A percentile compares a stretch with the other conserved stretches of the same genome.
phyloP scores from a whole-genome alignment of 2,888 invertebrate genomes.

The Clostera curtula region DNA sequence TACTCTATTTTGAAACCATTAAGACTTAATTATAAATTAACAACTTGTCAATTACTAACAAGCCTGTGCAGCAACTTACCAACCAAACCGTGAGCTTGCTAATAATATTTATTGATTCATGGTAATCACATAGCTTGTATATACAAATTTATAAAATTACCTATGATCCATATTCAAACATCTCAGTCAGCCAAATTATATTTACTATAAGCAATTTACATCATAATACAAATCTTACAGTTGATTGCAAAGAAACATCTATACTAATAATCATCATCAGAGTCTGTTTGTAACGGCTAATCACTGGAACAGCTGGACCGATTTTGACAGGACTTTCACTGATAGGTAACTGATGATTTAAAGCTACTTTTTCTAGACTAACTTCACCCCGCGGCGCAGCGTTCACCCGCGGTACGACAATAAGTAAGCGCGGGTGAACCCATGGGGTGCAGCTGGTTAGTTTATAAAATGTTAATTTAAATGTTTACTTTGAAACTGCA shows the following conservation, averaged over 20 bases:
- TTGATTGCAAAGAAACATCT: neutral
- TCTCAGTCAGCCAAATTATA: slow-evolving; percentile 5
- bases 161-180: slow-evolving; percentile 25
- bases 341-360: too few species aligned
- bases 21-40: too few species aligned
- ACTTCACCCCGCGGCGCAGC: too few species aligned
- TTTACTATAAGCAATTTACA: slow-evolving; percentile 4
- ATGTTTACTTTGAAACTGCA: too few species aligned
- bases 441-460: too few species aligned
- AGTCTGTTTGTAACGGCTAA: neutral
- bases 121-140: slow-evolving; percentile 30
- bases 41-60: slow-evolving; percentile 7
- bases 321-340: too few species aligned
- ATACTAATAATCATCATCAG: neutral
- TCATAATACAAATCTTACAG: neutral
- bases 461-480: too few species aligned
- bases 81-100: slow-evolving; percentile 17
- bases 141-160: slow-evolving; percentile 64
- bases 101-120: slow-evolving; percentile 21
- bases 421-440: too few species aligned
- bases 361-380: too few species aligned
- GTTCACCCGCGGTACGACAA: too few species aligned
- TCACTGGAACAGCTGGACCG: too few species aligned
- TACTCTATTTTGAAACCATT: too few species aligned
- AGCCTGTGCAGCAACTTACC: slow-evolving; percentile 6